These are phyloP conservation scores for Bujurquina vittata DNA, from an alignment of 2,113 vertebrate species.

Conservation along the genomic window DNA sequence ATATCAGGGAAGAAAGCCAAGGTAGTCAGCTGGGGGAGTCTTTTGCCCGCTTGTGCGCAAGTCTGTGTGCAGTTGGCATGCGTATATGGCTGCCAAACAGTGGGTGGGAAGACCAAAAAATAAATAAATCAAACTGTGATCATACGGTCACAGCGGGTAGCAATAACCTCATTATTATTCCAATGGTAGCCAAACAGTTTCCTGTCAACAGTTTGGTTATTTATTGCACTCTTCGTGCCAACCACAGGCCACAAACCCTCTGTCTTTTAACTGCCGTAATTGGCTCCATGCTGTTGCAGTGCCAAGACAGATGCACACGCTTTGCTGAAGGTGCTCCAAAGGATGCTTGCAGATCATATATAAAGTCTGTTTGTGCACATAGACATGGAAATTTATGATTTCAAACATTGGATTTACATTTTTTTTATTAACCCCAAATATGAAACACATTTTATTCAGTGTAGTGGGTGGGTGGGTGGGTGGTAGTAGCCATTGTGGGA, in stretches of 20 bases:
- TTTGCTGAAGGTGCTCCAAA: conserved; percentile 61
- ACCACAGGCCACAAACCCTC: conserved; percentile 75
- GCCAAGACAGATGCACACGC: conserved; percentile 75
- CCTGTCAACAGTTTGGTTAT: conserved; percentile 81
- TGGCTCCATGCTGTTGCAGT: conserved; percentile 82
- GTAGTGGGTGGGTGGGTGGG: neutral
- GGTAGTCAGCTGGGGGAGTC: conserved; percentile 48
- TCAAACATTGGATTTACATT: neutral
- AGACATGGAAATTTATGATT: neutral
- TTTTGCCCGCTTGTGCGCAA: conserved; percentile 29
- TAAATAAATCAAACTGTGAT: conserved; percentile 73
- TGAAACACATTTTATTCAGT: neutral
- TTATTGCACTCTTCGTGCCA: conserved; percentile 79
- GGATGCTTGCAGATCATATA: conserved; percentile 15
- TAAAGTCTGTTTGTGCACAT: conserved; percentile 15
- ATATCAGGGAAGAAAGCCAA: conserved; percentile 61
- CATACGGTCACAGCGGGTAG: conserved; percentile 78
- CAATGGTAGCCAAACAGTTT: conserved; percentile 78
- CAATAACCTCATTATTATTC: conserved; percentile 86
- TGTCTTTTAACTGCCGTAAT: conserved; percentile 83
- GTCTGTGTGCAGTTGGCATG: conserved; percentile 68
- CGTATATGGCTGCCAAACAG: conserved; percentile 50
- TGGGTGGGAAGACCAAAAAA: conserved; percentile 40
- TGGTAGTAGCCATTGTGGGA: conserved; percentile 13
- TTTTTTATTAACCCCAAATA: neutral